Evolutionary conservation across 2,888 invertebrate genomes (phyloP), one percentile per base, ranked within the genome.

Genomic region (Pristionchus fissidentatus): DNA sequence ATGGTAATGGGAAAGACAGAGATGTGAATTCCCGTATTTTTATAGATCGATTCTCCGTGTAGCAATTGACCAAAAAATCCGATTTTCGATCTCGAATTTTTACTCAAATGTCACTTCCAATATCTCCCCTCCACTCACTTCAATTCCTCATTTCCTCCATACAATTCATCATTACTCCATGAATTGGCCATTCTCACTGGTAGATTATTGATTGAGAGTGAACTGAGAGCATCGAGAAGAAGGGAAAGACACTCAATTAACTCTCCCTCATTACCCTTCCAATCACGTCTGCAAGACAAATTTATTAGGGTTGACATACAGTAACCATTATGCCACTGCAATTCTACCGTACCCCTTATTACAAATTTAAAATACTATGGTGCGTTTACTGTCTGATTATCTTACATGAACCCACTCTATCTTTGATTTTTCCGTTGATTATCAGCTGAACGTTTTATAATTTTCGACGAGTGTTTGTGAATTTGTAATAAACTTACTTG

Each of bases 81-180:
- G n/a, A n/a, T n/a, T n/a, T n/a, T n/a, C n/a, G n/a, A n/a, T n/a
- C n/a, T n/a, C n/a, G n/a, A n/a, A n/a, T n/a, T n/a, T n/a, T n/a
- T n/a, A n/a, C n/a, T n/a, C n/a, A n/a, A n/a, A n/a, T n/a, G n/a
- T n/a, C n/a, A n/a, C n/a, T n/a, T n/a, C n/a, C n/a, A n/a, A n/a
- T n/a, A n/a, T n/a, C n/a, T n/a, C n/a, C n/a, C 22, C n/a, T 38
- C 1, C 55, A 60, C 62, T 78, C 41, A 79, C 79, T 15, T 79
- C 57, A 79, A 43, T 32, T 79, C 79, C 0, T 79, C 41, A 79
- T 41, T 79, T 79, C 57, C 79, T 41, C 57, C 38, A 57, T 79
- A 79, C 57, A 79, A 57, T n/a, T 79, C 79, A 57, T 79, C 55
- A 29, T 57, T 79, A 57, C 55, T 79, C 57, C 38, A 57, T 15